A percentile compares a stretch with the other conserved stretches of the same genome.
Evolutionary conservation across 2,797 vertebrate species (phyloP).

Genomic region (Danio jaintianensis): DNA sequence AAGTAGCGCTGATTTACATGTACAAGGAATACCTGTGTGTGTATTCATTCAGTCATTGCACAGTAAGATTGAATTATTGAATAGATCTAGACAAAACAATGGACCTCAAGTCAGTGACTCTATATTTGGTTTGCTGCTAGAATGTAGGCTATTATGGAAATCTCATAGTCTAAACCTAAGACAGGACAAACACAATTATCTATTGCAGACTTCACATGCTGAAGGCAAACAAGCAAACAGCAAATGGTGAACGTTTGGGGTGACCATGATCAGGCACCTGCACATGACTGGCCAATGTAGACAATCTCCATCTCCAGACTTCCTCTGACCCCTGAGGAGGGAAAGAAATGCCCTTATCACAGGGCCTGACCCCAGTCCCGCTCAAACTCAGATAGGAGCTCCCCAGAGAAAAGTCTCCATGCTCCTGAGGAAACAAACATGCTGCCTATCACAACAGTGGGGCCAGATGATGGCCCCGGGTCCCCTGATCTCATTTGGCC

Average conservation of each 20-base stretch:
- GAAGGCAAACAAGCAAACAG: constrained; percentile 50
- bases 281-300: constrained; percentile 31
- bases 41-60: background rate
- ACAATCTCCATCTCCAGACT: constrained; percentile 77
- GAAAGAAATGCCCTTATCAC: constrained; percentile 52
- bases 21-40: background rate
- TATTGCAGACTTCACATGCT: constrained; percentile 33
- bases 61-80: background rate
- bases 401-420: constrained; percentile 48
- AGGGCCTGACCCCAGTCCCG: constrained; percentile 50
- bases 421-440: constrained; percentile 51
- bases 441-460: constrained; percentile 54
- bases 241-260: constrained; percentile 39
- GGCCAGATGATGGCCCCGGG: constrained; percentile 51
- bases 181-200: constrained; percentile 43
- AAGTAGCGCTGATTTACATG: too few relatives aligned
- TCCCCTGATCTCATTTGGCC: constrained; percentile 51
- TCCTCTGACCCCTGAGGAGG: constrained; percentile 69
- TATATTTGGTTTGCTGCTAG: constrained; percentile 12
- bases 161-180: constrained; percentile 30
- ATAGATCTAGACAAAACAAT: constrained; percentile 6
- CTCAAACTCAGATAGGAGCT: constrained; percentile 53
- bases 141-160: constrained; percentile 33
- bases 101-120: background rate
- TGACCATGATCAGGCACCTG: constrained; percentile 51